Evolutionary conservation across 2,797 vertebrate species (phyloP).

Genomic region (Diplodus puntazzo): DNA sequence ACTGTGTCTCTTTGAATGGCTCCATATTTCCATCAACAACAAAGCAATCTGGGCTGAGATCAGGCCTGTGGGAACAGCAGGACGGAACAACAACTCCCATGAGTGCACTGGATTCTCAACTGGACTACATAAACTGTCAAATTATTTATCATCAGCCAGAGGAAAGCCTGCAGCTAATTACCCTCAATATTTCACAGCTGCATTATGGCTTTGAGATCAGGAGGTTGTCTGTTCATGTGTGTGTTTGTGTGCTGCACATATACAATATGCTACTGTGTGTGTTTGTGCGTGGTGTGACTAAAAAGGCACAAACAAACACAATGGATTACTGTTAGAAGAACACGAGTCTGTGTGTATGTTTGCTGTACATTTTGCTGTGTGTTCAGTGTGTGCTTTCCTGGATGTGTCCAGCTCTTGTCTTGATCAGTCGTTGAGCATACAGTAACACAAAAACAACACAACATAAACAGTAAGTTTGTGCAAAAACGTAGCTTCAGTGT

Average conservation of each 20-base stretch:
- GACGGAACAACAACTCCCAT: slow-evolving; percentile 50
- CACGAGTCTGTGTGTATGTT: not conserved
- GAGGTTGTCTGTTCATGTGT: not conserved
- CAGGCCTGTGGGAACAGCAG: slow-evolving; percentile 26
- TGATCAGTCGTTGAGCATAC: not conserved
- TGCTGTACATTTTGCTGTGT: not conserved
- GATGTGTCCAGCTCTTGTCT: not conserved
- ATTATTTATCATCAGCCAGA: slow-evolving; percentile 54
- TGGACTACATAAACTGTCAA: slow-evolving; percentile 51
- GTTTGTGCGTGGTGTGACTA: not conserved
- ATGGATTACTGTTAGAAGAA: not conserved
- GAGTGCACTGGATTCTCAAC: slow-evolving; percentile 37
- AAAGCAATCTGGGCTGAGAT: slow-evolving; percentile 27
- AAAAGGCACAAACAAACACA: slow-evolving; percentile 1
- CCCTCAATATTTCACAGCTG: slow-evolving; percentile 36
- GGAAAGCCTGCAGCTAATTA: slow-evolving; percentile 44
- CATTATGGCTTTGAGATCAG: not conserved
- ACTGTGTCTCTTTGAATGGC: not conserved
- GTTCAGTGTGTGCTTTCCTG: not conserved
- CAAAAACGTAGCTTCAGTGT: not conserved
- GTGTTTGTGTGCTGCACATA: slow-evolving; percentile 4
- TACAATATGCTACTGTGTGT: not conserved
- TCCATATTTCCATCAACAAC: slow-evolving; percentile 44
- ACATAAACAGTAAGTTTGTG: not conserved
- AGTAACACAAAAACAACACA: not conserved